Conservation (phyloP, 2,113 vertebrate genomes). For the Tretioscincus oriximinensis region DNA sequence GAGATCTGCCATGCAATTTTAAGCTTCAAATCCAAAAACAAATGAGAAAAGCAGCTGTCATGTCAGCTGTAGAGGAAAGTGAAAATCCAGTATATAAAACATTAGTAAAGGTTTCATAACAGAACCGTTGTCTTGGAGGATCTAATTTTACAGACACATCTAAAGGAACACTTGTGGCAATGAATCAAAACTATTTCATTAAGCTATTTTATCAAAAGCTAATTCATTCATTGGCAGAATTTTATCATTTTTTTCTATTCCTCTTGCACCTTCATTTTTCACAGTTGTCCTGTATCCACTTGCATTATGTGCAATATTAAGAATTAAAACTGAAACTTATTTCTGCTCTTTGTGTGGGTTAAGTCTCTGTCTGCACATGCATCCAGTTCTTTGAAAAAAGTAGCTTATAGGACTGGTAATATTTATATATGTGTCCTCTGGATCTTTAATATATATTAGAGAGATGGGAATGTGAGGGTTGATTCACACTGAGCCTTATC, state of each 20-base stretch:
- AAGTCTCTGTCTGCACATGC: not conserved
- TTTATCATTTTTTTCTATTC: not conserved
- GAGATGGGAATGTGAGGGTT: no score
- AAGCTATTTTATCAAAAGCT: not conserved
- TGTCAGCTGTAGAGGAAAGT: not conserved
- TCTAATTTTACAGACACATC: not conserved
- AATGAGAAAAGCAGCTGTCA: not conserved
- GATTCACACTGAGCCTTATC: no score
- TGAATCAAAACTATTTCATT: not conserved
- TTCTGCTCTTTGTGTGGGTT: not conserved
- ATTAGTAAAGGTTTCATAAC: not conserved
- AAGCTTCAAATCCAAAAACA: no score
- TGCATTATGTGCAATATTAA: not conserved
- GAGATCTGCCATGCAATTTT: no score
- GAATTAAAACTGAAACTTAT: not conserved
- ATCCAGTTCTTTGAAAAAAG: no score
- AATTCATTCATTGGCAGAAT: not conserved
- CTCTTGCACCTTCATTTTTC: not conserved
- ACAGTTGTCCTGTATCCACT: not conserved
- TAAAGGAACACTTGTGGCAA: not conserved
- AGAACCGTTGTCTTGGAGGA: not conserved
- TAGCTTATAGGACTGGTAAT: no score
- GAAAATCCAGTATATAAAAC: not conserved
- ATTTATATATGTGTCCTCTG: no score
- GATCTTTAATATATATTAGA: no score